These are phyloP conservation scores for Heteronetta atricapilla DNA, from an alignment of 2,113 vertebrate species.

Conservation along the genomic window DNA sequence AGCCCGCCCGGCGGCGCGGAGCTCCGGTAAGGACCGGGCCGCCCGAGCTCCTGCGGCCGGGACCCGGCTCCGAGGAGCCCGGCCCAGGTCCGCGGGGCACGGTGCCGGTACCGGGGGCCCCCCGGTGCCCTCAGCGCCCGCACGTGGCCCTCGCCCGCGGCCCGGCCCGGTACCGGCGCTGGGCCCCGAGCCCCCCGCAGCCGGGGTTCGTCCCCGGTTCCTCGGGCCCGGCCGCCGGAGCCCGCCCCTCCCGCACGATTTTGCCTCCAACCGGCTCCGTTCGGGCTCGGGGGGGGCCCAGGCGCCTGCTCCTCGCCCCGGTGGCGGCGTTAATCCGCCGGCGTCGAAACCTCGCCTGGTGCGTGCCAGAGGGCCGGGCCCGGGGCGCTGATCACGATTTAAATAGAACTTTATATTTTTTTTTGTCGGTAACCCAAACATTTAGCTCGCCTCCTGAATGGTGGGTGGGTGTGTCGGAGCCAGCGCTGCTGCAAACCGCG, in stretches of 20 bases:
- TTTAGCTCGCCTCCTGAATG: not conserved
- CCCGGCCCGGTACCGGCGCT: not conserved
- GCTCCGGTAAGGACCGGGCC: too few species aligned
- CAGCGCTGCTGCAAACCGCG: not conserved
- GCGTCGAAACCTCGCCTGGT: not conserved
- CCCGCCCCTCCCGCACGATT: too few species aligned
- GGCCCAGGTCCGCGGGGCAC: too few species aligned
- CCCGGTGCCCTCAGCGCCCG: not conserved
- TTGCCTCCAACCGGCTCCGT: too few species aligned
- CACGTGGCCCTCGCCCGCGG: not conserved
- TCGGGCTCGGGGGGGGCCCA: not conserved
- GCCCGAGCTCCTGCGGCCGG: too few species aligned
- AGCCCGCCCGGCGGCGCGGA: too few species aligned
- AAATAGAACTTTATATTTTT: not conserved
- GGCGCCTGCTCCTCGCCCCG: not conserved
- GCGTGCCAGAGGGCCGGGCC: not conserved
- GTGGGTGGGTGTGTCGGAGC: constrained; percentile 5
- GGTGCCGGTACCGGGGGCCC: not conserved
- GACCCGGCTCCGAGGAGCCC: too few species aligned
- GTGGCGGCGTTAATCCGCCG: not conserved
- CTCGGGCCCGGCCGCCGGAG: not conserved
- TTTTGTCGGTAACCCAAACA: not conserved
- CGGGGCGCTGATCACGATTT: not conserved
- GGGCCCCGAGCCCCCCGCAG: too few species aligned
- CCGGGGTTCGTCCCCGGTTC: too few species aligned